A percentile compares a stretch with the other conserved stretches of the same genome.
Evolutionary conservation across 2,797 vertebrate genomes (phyloP).

Genomic region (Sebastes hubbsi): DNA sequence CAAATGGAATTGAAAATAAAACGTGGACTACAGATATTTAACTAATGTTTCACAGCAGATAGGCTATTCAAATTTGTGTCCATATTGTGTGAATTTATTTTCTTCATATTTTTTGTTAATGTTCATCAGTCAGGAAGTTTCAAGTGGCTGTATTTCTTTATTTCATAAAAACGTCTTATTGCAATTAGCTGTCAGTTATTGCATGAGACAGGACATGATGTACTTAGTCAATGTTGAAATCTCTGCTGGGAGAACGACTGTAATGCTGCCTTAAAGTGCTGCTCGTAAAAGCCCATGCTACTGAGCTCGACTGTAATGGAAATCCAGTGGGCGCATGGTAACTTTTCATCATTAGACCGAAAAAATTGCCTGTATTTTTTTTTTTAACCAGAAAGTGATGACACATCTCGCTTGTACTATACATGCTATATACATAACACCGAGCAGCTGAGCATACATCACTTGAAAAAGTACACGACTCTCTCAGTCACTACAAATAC

Average conservation of each 20-base stretch:
- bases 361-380: neutral
- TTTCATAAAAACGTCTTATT: neutral
- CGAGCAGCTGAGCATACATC: too few species aligned
- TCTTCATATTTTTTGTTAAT: neutral
- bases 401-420: neutral
- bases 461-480: neutral
- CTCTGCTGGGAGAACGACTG: neutral
- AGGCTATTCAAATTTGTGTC: neutral
- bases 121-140: neutral
- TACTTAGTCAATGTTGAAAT: conserved; percentile 1
- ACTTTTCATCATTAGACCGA: neutral
- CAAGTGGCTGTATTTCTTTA: neutral
- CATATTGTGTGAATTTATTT: neutral
- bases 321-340: accelerated
- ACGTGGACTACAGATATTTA: neutral
- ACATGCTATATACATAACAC: neutral
- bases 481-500: accelerated
- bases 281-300: neutral
- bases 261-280: neutral
- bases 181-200: neutral
- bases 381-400: neutral
- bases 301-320: neutral
- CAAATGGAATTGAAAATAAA: neutral
- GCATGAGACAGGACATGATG: conserved; percentile 3
- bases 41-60: neutral